Conservation (phyloP, 2,113 vertebrate genomes). For the Etheostoma spectabile region DNA sequence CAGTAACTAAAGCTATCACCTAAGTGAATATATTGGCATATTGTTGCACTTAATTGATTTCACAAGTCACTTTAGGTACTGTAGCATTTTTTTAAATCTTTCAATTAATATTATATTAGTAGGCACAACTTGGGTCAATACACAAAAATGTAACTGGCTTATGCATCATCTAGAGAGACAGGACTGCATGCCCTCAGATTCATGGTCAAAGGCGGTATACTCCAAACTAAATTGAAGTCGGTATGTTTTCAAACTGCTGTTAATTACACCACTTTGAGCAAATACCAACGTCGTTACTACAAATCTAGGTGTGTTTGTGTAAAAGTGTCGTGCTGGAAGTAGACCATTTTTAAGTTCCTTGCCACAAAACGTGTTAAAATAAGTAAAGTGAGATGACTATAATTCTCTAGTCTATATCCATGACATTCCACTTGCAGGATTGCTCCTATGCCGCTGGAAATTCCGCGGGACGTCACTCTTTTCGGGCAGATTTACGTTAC, state of each 20-base stretch:
- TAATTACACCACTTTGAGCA: neutral
- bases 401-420: too few species aligned
- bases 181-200: slow-evolving; percentile 28
- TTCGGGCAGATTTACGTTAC: too few species aligned
- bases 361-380: neutral
- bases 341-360: neutral
- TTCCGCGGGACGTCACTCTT: too few species aligned
- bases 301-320: neutral
- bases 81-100: neutral
- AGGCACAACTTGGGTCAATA: neutral
- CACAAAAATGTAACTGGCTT: neutral
- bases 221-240: slow-evolving; percentile 29
- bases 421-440: too few species aligned
- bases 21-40: slow-evolving; percentile 14
- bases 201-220: neutral
- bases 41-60: slow-evolving; percentile 15
- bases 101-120: slow-evolving; percentile 10
- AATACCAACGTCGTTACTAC: neutral
- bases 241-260: neutral
- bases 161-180: slow-evolving; percentile 1
- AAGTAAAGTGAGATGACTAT: neutral
- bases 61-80: neutral
- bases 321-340: neutral
- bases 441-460: too few species aligned
- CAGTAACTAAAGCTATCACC: neutral